Evolutionary conservation across 2,113 vertebrate genomes (phyloP), one percentile per base, ranked within the genome.

Genomic region (Platichthys stellatus): DNA sequence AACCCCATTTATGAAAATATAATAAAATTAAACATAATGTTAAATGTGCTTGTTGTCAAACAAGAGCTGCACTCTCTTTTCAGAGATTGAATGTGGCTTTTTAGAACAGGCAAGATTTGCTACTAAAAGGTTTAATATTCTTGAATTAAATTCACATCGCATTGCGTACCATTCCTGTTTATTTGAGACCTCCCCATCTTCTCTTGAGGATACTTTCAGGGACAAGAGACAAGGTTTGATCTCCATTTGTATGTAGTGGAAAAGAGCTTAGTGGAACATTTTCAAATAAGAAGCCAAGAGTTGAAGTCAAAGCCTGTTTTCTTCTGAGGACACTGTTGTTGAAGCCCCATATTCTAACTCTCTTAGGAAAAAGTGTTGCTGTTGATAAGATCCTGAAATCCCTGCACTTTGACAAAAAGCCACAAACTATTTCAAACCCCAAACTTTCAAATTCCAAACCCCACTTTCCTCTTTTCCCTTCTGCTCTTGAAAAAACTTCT

Each of bases 341-440:
- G 45, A 65, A 87, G 75, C 63, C 63, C 74, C 85, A 86, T 60
- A 85, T 76, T 74, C 65, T 51, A 63, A 80, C 47, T 54, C 79
- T 83, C 85, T 69, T 80, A 79, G 84, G 31, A 12, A 76, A 74
- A 80, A 81, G 59, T 81, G 83, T 90, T 85, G 85, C 79, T 80
- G 83, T 79, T 75, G 71, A 80, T 87, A 60, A 68, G 78, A 86
- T 76, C 77, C 76, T 78, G 67, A 89, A 89, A 91, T 84, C 88
- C 88, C 69, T 77, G 76, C 63, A 60, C 76, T 84, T 80, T 82
- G 78, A 85, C 73, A 82, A 86, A 81, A 68, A 83, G 75, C 86
- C 78, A 80, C 75, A 72, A 88, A 83, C 79, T 89, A 74, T 84
- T 88, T 89, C 72, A 86, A 86, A 80, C 70, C 43, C 47, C 68